Evolutionary conservation across 2,113 vertebrate species (phyloP).

Genomic region (Gopherus flavomarginatus): DNA sequence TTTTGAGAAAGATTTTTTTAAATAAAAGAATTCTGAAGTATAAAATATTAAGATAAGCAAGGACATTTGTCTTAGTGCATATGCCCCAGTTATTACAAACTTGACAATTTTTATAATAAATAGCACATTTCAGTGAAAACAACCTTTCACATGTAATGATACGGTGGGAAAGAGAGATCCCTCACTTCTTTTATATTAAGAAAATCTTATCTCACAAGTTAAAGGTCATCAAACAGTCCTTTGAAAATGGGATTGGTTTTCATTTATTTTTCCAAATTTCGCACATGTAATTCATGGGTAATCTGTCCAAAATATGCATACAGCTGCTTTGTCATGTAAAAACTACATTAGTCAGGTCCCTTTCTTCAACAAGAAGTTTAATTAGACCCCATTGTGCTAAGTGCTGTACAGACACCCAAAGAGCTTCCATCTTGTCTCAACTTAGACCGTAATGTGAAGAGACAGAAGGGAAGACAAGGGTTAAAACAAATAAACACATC

Average conservation of each 20-base stretch:
- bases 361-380: background rate
- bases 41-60: background rate
- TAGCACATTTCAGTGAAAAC: conserved; percentile 53
- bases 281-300: background rate
- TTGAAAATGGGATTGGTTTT: conserved; percentile 39
- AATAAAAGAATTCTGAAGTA: background rate
- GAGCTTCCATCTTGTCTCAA: too few relatives aligned
- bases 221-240: conserved; percentile 56
- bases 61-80: background rate
- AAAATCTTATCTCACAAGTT: conserved; percentile 57
- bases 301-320: background rate
- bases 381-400: accelerated
- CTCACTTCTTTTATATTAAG: conserved; percentile 41
- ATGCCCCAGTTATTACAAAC: background rate
- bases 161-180: background rate
- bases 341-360: background rate
- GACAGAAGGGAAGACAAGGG: background rate
- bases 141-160: conserved; percentile 4
- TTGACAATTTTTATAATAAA: conserved; percentile 60
- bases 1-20: background rate
- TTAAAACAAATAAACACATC: background rate
- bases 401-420: background rate
- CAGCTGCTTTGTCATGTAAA: background rate
- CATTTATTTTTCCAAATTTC: background rate
- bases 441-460: background rate